phyloP scores from a whole-genome alignment of 1,140 invertebrate genomes.

The Gonioctena quinquepunctata region DNA sequence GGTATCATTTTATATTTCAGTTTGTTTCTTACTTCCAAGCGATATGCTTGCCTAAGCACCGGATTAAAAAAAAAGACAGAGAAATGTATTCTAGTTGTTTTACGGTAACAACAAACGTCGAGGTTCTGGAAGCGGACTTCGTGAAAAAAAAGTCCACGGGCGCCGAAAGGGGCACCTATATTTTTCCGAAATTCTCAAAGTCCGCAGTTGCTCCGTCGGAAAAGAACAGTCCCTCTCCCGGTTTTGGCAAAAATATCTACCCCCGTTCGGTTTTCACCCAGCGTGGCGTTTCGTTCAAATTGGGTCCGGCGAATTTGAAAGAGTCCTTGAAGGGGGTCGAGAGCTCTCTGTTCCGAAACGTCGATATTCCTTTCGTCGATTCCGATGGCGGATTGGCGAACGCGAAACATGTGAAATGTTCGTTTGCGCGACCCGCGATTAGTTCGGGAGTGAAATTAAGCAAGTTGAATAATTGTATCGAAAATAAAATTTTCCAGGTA shows the following conservation, averaged over 20 bases:
- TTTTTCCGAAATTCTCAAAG: conserved; percentile 20
- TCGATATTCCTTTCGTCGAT: background rate
- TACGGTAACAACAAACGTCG: conserved; percentile 4
- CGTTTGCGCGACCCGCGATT: background rate
- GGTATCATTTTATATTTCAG: conserved; percentile 7
- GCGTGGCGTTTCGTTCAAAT: background rate
- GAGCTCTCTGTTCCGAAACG: background rate
- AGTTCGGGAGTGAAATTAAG: background rate
- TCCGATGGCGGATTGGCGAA: background rate
- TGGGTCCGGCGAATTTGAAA: background rate
- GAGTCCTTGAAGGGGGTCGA: background rate
- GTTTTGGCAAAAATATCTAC: conserved; percentile 15
- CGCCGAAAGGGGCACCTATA: background rate
- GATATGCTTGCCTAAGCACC: background rate
- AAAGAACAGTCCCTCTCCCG: conserved; percentile 8
- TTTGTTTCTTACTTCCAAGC: conserved; percentile 16
- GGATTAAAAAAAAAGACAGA: conserved; percentile 2
- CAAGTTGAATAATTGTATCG: background rate
- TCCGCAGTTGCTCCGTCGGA: conserved; percentile 25
- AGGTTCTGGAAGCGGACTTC: background rate
- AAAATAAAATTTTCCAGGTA: background rate
- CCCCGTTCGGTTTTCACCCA: conserved; percentile 19
- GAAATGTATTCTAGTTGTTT: conserved; percentile 5
- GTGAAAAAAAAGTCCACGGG: conserved; percentile 2
- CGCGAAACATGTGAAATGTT: background rate